Percentiles rank a stretch among this genome's conserved stretches.
phyloP scores from a whole-genome alignment of 1,140 invertebrate genomes.

The Euglossa dilemma region DNA sequence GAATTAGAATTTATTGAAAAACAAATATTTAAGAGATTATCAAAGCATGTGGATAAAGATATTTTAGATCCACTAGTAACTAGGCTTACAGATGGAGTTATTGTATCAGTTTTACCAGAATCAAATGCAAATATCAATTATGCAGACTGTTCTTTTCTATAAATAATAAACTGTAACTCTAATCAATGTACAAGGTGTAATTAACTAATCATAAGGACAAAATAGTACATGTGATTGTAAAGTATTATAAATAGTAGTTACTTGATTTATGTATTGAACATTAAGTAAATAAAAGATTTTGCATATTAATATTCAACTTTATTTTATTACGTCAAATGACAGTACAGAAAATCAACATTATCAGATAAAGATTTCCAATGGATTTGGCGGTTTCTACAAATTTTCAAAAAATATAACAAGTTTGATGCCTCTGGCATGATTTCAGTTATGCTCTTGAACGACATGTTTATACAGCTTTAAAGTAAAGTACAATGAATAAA shows the following conservation, averaged over 20 bases:
- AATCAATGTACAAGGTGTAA: neutral
- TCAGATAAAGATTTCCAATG: constrained; percentile 52
- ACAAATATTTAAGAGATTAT: constrained; percentile 66
- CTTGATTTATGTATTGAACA: neutral
- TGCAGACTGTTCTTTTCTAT: neutral
- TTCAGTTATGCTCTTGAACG: constrained; percentile 51
- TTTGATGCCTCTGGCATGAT: constrained; percentile 51
- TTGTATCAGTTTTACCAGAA: constrained; percentile 70
- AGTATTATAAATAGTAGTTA: neutral
- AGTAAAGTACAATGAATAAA: constrained; percentile 62
- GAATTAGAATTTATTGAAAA: constrained; percentile 66
- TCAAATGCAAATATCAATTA: constrained; percentile 43
- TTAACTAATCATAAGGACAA: neutral
- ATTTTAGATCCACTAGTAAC: constrained; percentile 72
- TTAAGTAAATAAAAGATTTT: constrained; percentile 21
- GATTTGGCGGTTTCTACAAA: constrained; percentile 61
- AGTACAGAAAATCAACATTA: constrained; percentile 73
- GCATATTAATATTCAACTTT: constrained; percentile 70
- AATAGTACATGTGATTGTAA: neutral
- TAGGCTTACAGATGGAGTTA: constrained; percentile 73
- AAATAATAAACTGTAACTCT: neutral
- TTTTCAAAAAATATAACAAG: constrained; percentile 68
- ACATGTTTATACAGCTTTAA: constrained; percentile 57
- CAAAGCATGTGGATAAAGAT: constrained; percentile 68
- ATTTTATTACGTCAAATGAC: constrained; percentile 75